Evolutionary conservation across 2,888 invertebrate genomes (phyloP).

Genomic region (Pseudeuparius sepicola): DNA sequence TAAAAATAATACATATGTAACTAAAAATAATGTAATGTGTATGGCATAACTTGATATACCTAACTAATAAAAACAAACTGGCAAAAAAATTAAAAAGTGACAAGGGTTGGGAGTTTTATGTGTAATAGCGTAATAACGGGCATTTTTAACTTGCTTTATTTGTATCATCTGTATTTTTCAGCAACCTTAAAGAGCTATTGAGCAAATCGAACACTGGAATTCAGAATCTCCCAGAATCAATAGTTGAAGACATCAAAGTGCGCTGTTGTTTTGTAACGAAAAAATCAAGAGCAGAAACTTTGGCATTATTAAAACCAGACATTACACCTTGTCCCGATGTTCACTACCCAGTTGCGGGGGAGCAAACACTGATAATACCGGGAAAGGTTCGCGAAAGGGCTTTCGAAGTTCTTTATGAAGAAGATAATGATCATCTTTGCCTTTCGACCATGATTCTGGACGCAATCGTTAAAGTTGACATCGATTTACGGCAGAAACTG

Average conservation of each 20-base stretch:
- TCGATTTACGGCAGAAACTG: conserved; percentile 68
- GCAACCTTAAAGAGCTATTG: conserved; percentile 37
- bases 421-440: conserved; percentile 72
- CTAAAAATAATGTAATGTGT: no score
- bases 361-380: conserved; percentile 52
- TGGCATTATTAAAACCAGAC: conserved; percentile 39
- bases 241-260: conserved; percentile 72
- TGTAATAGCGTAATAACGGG: no score
- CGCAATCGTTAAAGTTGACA: conserved; percentile 69
- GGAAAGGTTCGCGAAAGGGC: conserved; percentile 69
- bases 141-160: no score
- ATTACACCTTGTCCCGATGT: conserved; percentile 49
- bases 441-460: conserved; percentile 79
- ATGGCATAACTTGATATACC: no score
- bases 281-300: conserved; percentile 53
- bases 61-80: no score
- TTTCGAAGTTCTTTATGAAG: conserved; percentile 76
- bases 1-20: no score
- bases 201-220: conserved; percentile 41
- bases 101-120: no score
- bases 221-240: conserved; percentile 42
- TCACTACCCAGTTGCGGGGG: conserved; percentile 56
- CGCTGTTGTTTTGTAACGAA: conserved; percentile 83
- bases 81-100: no score
- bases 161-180: no score